Conservation (phyloP, 1,140 invertebrate species). For the Pseudoatta argentina region DNA sequence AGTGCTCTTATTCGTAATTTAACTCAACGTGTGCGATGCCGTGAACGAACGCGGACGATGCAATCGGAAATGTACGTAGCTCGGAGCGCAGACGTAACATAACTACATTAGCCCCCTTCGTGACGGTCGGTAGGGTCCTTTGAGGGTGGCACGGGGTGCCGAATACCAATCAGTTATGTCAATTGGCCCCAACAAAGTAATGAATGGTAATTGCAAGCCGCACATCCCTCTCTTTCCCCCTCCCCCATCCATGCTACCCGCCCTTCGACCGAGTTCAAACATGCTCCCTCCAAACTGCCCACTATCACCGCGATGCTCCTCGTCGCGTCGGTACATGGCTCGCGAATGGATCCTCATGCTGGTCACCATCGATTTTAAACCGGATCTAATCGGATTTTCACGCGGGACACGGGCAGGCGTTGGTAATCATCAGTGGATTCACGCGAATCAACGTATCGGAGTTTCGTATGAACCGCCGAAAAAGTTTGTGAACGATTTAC, state of each 20-base stretch:
- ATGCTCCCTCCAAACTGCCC: conserved; percentile 27
- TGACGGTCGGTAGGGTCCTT: conserved; percentile 72
- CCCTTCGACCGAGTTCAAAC: conserved; percentile 45
- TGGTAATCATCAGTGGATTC: conserved; percentile 59
- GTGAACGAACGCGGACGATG: background rate
- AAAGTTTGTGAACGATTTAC: conserved; percentile 48
- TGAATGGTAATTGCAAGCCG: conserved; percentile 83
- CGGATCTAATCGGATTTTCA: conserved; percentile 78
- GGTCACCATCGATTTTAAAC: conserved; percentile 76
- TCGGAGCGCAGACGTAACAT: conserved; percentile 68
- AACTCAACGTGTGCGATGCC: conserved; percentile 41
- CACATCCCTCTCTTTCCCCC: conserved; percentile 57
- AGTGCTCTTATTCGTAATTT: conserved; percentile 38
- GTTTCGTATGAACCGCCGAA: background rate
- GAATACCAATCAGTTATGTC: conserved; percentile 85
- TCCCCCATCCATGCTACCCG: conserved; percentile 13
- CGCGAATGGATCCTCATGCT: conserved; percentile 14
- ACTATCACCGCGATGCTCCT: background rate
- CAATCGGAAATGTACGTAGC: conserved; percentile 47
- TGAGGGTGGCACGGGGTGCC: conserved; percentile 76
- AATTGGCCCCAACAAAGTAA: conserved; percentile 84
- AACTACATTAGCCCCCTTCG: conserved; percentile 78
- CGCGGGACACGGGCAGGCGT: conserved; percentile 53
- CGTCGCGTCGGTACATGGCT: background rate
- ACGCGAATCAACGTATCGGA: conserved; percentile 12